Percentiles rank a stretch among this genome's conserved stretches.
phyloP scores from a whole-genome alignment of 2,888 invertebrate genomes.

The Caenorhabditis sulstoni region DNA sequence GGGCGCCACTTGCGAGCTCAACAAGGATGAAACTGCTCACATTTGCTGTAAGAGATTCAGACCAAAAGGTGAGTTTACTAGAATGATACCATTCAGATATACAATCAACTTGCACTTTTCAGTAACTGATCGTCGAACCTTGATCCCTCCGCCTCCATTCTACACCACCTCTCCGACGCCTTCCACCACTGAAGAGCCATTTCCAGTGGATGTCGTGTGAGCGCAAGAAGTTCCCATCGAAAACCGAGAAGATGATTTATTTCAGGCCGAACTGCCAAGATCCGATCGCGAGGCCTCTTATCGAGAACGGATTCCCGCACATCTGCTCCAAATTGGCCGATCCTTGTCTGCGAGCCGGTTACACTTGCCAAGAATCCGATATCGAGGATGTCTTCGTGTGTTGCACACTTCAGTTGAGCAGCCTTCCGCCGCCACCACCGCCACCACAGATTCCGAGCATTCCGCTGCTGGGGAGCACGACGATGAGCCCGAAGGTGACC shows the following conservation, averaged over 20 bases:
- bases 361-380: slow-evolving; percentile 62
- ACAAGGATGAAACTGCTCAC: slow-evolving; percentile 28
- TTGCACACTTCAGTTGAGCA: slow-evolving; percentile 19
- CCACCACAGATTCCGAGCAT: slow-evolving; percentile 39
- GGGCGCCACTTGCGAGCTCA: slow-evolving; percentile 38
- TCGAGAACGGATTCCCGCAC: slow-evolving; percentile 49
- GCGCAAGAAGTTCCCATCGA: slow-evolving; percentile 1
- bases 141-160: slow-evolving; percentile 27
- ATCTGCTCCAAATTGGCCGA: slow-evolving; percentile 63
- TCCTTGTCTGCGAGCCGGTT: slow-evolving; percentile 62
- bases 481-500: background rate
- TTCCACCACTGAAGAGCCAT: slow-evolving; percentile 25
- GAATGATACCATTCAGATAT: background rate
- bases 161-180: slow-evolving; percentile 1
- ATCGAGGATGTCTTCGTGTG: slow-evolving; percentile 56
- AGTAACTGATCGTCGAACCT: slow-evolving; percentile 28
- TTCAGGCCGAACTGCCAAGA: slow-evolving; percentile 57
- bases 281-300: slow-evolving; percentile 45
- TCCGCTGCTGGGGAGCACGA: background rate
- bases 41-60: slow-evolving; percentile 40
- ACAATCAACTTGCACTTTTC: background rate
- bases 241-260: background rate
- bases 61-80: slow-evolving; percentile 17
- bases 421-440: slow-evolving; percentile 30
- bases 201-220: slow-evolving; percentile 34